A percentile compares a stretch with the other conserved stretches of the same genome.
These are phyloP conservation scores for Phrynocephalus versicolor DNA, from an alignment of 2,113 vertebrate genomes.

Conservation along the genomic window DNA sequence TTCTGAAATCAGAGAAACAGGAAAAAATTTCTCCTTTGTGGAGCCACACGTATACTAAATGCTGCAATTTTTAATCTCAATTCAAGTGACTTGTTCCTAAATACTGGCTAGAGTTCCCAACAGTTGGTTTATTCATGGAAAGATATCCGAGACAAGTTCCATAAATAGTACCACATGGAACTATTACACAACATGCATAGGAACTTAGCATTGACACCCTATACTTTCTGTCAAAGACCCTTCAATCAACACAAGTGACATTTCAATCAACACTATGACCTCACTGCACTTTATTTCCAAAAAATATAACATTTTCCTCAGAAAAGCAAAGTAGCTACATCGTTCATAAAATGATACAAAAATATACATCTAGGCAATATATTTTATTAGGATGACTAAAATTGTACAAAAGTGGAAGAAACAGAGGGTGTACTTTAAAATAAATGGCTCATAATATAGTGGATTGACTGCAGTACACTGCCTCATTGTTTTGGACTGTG, in stretches of 20 bases:
- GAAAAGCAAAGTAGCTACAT: no score
- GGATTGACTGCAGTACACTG: neutral
- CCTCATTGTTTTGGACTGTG: neutral
- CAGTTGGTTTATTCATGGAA: conserved; percentile 63
- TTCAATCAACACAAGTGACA: conserved; percentile 51
- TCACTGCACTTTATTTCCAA: neutral
- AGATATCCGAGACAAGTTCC: conserved; percentile 64
- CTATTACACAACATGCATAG: conserved; percentile 59
- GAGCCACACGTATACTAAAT: neutral
- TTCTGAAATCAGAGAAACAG: neutral
- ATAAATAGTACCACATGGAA: conserved; percentile 71
- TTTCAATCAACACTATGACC: conserved; percentile 47
- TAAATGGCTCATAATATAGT: neutral
- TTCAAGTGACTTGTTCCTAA: neutral
- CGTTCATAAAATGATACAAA: no score
- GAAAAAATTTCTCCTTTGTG: neutral
- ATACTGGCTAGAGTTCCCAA: conserved; percentile 54
- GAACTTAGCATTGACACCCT: conserved; percentile 63
- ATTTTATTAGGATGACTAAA: no score
- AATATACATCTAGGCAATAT: no score
- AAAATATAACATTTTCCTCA: conserved; percentile 22
- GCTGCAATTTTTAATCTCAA: neutral
- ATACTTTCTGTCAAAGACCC: conserved; percentile 44
- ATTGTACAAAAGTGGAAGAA: no score
- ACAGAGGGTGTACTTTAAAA: no score